A percentile compares a stretch with the other conserved stretches of the same genome.
These are phyloP conservation scores for Zonitis immaculata DNA, from an alignment of 2,888 invertebrate species.

Conservation along the genomic window DNA sequence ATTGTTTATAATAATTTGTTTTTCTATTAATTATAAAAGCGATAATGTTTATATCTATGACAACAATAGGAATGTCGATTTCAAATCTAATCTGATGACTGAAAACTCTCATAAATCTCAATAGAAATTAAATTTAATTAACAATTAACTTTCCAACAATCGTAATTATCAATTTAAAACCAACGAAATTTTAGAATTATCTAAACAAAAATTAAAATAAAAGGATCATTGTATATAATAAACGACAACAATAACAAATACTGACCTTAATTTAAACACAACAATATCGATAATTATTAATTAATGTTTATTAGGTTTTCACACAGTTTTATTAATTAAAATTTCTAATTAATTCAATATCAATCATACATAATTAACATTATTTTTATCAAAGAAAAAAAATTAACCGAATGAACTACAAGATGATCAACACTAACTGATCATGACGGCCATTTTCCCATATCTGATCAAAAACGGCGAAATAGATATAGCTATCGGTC, in stretches of 20 bases:
- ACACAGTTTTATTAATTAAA: slow-evolving; percentile 5
- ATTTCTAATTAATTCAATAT: slow-evolving; percentile 9
- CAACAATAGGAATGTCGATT: too few relatives aligned
- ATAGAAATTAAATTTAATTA: too few relatives aligned
- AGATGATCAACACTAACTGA: slow-evolving; percentile 22
- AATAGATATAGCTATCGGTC: too few relatives aligned
- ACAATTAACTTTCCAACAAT: too few relatives aligned
- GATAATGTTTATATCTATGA: too few relatives aligned
- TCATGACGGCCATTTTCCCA: slow-evolving; percentile 30
- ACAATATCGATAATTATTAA: slow-evolving; percentile 4
- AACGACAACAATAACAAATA: slow-evolving; percentile 24
- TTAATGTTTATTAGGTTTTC: slow-evolving; percentile 3
- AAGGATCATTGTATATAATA: too few relatives aligned
- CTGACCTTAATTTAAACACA: slow-evolving; percentile 25
- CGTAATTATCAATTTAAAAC: too few relatives aligned
- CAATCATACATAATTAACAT: slow-evolving; percentile 22
- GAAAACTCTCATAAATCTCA: neutral
- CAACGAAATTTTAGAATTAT: too few relatives aligned
- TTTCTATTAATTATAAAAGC: too few relatives aligned
- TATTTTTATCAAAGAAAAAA: slow-evolving; percentile 5
- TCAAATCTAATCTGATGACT: neutral
- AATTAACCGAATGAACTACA: slow-evolving; percentile 19
- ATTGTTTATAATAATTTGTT: too few relatives aligned
- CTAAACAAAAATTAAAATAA: too few relatives aligned
- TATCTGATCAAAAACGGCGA: slow-evolving; percentile 25